A percentile compares a stretch with the other conserved stretches of the same genome.
phyloP scores from a whole-genome alignment of 2,113 vertebrate species.

The Zosterops pallidus region DNA sequence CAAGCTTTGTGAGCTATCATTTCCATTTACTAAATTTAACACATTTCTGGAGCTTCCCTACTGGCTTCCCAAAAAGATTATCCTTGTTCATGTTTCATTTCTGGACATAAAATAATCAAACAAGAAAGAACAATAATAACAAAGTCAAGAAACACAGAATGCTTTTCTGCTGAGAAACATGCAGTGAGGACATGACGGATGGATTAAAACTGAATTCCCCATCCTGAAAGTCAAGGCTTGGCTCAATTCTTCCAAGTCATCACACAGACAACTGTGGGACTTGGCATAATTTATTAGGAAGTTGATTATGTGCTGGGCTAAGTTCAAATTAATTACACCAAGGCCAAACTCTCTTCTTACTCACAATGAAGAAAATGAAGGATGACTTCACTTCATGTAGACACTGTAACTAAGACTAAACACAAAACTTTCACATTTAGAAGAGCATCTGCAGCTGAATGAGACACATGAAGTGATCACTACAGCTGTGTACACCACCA shows the following conservation, averaged over 20 bases:
- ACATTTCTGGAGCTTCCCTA: background rate
- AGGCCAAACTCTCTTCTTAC: background rate
- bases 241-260: background rate
- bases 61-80: background rate
- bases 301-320: background rate
- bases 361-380: background rate
- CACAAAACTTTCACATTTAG: background rate
- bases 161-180: background rate
- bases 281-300: background rate
- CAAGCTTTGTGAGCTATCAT: background rate
- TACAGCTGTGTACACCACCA: rapidly evolving
- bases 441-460: background rate
- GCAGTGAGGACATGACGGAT: background rate
- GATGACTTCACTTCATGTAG: background rate
- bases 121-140: background rate
- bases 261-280: background rate
- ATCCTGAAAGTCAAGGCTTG: background rate
- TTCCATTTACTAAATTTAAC: background rate
- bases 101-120: background rate
- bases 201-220: background rate
- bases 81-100: background rate
- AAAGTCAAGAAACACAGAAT: background rate
- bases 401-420: background rate
- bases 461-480: background rate
- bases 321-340: background rate